Evolutionary conservation across 2,113 vertebrate genomes (phyloP), one percentile per base, ranked within the genome.

Genomic region (Alligator sinensis): DNA sequence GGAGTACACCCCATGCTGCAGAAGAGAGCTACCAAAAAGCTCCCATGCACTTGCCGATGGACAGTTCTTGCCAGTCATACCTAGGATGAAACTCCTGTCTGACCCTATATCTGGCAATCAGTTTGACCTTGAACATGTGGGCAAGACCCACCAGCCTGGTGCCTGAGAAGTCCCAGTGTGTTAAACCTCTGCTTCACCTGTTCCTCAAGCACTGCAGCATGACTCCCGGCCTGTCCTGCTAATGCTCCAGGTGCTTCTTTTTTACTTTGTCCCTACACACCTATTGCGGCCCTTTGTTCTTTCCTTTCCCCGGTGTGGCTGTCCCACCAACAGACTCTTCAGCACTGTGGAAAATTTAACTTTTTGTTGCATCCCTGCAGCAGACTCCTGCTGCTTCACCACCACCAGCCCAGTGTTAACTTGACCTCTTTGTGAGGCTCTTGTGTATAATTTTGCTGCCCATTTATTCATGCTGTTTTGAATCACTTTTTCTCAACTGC

Each of bases 341-440:
- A 82, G n/a, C 28, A 38, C 11, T 81, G 2, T 68, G 11, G 21
- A 88, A 66, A 54, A 21, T 89, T 87, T 30, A 55, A 82, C 54
- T 84, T 88, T 34, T 59, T 63, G 62, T 4, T 68, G n/a, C 14
- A 85, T 54, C 18, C 75, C 79, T 77, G 59, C 30, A 3, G 2
- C 86, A 30, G 38, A 9, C 4, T 86, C 72, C 28, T 81, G 80
- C 54, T 60, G 62, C 75, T 13, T 3, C 17, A 34, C 47, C 47
- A 62, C 70, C 24, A 80, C 70, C 47, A 84, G 10, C 18, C 58
- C 78, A 84, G 54, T 70, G 60, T 24, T 86, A 30, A 9, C 5
- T 0, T 1, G 1, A 8, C 1, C 2, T 13, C 14, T 2, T 1
- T 13, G 47, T 47, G 47, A 47, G 47, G 4, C 8, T 2, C 1